These are phyloP conservation scores for Bombus fervidus DNA, from an alignment of 1,140 invertebrate genomes.

Conservation along the genomic window DNA sequence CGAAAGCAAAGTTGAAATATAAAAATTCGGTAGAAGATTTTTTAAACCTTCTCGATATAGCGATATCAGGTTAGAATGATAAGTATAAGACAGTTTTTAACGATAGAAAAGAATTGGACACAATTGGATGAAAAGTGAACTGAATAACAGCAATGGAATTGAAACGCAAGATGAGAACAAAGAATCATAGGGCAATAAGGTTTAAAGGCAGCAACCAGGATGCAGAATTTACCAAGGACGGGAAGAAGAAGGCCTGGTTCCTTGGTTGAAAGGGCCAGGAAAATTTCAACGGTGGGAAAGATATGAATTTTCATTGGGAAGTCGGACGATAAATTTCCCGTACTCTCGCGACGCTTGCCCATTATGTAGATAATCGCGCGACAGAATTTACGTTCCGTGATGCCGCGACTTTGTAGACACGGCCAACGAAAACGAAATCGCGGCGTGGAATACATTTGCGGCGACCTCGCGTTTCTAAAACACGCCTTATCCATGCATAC, in stretches of 20 bases:
- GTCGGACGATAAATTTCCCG: conserved; percentile 45
- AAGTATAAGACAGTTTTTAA: no score
- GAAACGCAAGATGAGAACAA: neutral
- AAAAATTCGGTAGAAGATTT: no score
- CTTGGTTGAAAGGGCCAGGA: neutral
- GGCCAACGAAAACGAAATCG: conserved; percentile 35
- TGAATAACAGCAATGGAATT: neutral
- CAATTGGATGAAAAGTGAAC: neutral
- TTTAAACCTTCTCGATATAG: no score
- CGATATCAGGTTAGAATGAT: no score
- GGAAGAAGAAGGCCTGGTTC: no score
- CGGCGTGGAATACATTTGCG: conserved; percentile 17
- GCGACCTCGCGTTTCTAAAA: conserved; percentile 16
- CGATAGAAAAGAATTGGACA: neutral
- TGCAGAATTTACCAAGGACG: neutral
- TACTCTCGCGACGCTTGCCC: conserved; percentile 21
- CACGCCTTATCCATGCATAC: neutral
- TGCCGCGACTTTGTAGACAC: conserved; percentile 34
- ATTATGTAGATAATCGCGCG: conserved; percentile 53
- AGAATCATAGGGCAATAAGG: neutral
- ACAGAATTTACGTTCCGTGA: conserved; percentile 42
- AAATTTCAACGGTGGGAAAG: neutral
- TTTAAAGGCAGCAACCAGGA: neutral
- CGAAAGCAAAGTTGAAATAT: no score
- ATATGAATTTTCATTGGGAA: conserved; percentile 51